Evolutionary conservation across 2,888 invertebrate species (phyloP).

Genomic region (Cryptosula pallasiana): DNA sequence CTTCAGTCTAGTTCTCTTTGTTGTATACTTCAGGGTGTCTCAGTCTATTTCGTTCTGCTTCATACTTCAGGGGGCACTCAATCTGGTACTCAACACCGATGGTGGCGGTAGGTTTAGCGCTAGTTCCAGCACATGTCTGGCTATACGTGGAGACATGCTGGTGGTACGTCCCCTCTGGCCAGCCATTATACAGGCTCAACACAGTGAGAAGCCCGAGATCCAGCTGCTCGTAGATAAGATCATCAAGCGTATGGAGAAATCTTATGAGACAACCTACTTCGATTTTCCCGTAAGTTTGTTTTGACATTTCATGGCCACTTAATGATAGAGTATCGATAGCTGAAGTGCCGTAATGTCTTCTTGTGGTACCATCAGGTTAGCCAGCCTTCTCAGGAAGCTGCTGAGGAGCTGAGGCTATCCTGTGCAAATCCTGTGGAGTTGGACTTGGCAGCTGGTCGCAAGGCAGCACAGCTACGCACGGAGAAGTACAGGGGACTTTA

Average conservation of each 20-base stretch:
- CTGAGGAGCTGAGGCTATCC: neutral
- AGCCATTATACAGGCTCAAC: conserved; percentile 68
- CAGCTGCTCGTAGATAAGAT: conserved; percentile 53
- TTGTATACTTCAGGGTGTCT: neutral
- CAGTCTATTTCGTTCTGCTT: neutral
- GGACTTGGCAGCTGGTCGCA: neutral
- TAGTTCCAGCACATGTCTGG: conserved; percentile 55
- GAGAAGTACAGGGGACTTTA: conserved; percentile 9
- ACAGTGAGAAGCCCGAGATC: conserved; percentile 72
- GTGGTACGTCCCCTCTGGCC: conserved; percentile 71
- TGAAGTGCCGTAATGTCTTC: too few species aligned
- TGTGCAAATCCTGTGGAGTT: neutral
- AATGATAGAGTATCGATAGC: too few species aligned
- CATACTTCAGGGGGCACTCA: conserved; percentile 65
- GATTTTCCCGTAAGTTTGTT: neutral
- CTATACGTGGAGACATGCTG: conserved; percentile 72
- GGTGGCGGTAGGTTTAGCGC: neutral
- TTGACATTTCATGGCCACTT: too few species aligned
- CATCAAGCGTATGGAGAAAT: conserved; percentile 49
- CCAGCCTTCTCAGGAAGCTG: neutral
- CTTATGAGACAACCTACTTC: conserved; percentile 28
- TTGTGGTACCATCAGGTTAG: too few species aligned
- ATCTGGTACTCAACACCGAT: conserved; percentile 60
- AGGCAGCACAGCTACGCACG: neutral
- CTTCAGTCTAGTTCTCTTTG: neutral